Conservation (phyloP, 2,888 invertebrate species). For the Caenorhabditis virilis region DNA sequence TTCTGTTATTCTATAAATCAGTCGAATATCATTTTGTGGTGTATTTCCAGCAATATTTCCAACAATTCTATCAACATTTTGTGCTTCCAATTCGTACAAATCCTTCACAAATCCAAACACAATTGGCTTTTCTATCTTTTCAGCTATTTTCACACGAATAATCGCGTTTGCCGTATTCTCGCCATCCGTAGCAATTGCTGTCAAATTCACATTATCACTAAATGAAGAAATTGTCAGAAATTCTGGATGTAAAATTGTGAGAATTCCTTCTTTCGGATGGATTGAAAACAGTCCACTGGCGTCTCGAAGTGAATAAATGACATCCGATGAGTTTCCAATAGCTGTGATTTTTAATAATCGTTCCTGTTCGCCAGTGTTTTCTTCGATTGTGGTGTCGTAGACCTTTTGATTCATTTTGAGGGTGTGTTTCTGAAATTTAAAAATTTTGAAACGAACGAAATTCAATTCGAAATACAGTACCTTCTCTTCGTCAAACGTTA, state of each 20-base stretch:
- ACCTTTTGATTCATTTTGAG: conserved; percentile 25
- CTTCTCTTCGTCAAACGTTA: conserved; percentile 28
- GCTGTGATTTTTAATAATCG: conserved; percentile 27
- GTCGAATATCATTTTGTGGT: neutral
- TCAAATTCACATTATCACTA: conserved; percentile 32
- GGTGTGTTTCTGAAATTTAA: conserved; percentile 18
- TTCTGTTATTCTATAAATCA: conserved; percentile 27
- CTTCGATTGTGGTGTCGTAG: conserved; percentile 29
- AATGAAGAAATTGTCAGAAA: conserved; percentile 35
- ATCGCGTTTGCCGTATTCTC: conserved; percentile 12
- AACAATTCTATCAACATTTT: conserved; percentile 5
- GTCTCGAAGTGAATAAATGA: conserved; percentile 37
- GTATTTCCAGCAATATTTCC: conserved; percentile 19
- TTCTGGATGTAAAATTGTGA: conserved; percentile 44
- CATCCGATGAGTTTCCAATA: conserved; percentile 18
- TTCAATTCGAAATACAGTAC: neutral
- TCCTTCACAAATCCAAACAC: conserved; percentile 32
- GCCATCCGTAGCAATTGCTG: conserved; percentile 32
- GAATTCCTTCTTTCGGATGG: conserved; percentile 46
- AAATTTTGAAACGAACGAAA: neutral
- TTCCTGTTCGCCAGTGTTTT: conserved; percentile 31
- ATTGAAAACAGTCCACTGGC: conserved; percentile 43
- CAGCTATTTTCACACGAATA: conserved; percentile 16
- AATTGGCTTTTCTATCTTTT: conserved; percentile 16
- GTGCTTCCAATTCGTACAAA: conserved; percentile 9